Evolutionary conservation across 1,140 invertebrate species (phyloP).

Genomic region (Amphibalanus amphitrite): DNA sequence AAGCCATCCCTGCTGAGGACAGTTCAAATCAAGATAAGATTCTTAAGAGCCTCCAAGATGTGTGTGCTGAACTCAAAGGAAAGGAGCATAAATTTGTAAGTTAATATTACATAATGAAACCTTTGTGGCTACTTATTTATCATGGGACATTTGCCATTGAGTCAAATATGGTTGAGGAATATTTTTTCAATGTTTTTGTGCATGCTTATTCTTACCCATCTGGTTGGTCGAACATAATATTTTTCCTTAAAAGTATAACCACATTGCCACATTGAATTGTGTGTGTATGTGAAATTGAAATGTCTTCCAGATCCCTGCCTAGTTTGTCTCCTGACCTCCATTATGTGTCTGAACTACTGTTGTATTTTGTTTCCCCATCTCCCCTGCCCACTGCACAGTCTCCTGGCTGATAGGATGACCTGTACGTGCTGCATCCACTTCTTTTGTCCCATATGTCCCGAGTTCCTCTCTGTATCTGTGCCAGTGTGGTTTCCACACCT

Average conservation of each 20-base stretch:
- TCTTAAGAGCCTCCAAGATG: conserved; percentile 65
- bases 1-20: conserved; percentile 46
- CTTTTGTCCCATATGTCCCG: neutral
- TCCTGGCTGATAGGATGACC: neutral
- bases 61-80: conserved; percentile 64
- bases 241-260: neutral
- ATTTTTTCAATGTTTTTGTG: neutral
- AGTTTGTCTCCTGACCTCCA: too few species aligned
- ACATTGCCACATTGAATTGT: neutral
- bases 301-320: too few species aligned
- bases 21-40: conserved; percentile 59
- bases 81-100: conserved; percentile 91
- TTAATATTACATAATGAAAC: too few species aligned
- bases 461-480: conserved; percentile 1
- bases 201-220: neutral
- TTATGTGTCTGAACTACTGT: neutral
- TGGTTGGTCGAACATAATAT: neutral
- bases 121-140: too few species aligned
- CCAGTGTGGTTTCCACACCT: neutral
- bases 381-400: neutral
- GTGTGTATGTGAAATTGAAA: too few species aligned
- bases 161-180: neutral
- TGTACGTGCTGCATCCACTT: neutral
- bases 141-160: neutral
- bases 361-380: neutral